Base-by-base conservation (phyloP, 2,888 invertebrate genomes). In the Embidobia sp. region DNA sequence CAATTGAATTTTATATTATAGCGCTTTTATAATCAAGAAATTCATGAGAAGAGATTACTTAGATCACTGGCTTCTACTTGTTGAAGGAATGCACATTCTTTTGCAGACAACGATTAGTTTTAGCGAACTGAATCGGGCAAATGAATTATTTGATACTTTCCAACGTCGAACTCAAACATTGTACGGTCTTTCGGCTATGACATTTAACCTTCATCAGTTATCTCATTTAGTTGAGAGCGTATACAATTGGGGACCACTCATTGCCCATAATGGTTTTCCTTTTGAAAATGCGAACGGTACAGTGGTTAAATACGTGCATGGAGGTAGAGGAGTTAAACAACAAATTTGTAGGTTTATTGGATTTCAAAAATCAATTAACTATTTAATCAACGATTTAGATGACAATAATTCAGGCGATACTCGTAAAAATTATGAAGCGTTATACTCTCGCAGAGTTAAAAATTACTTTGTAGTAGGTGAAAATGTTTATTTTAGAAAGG, bases 31-130 rank as follows among this genome's bases (percentile, higher is more conserved):
- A 26, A n/a, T 48, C 10, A 13, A 11, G 8, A 13, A 48, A 26
- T 61, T 46, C 33, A 15, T 46, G 10, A 22, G 16, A 4, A 22
- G n/a, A 15, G 15, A 46, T 7, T 61, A 61, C 33, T 4, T 61
- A n/a, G 10, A 61, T 22, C 61, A 61, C n/a, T 61, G 61, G 46
- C 7, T 61, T 1, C 35, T 46, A 8, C 10, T 61, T 0, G 61
- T 48, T 5, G 46, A 61, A 46, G 35, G 61, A 1, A 11, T 61
- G 29, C n/a, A 61, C 33, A 46, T 61, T 35, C 22, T 61, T 33
- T 33, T 61, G n/a, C 61, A 59, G 13, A 4, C 27, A 18, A 44
- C 11, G 31, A 44, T 35, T 3, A 35, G 35, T n/a, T 51, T 51
- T 35, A 3, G n/a, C 5, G 44, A 19, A 10, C 5, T 44, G 5